Base-by-base conservation (phyloP, 2,797 vertebrate genomes). In the Crocidura indochinensis region DNA sequence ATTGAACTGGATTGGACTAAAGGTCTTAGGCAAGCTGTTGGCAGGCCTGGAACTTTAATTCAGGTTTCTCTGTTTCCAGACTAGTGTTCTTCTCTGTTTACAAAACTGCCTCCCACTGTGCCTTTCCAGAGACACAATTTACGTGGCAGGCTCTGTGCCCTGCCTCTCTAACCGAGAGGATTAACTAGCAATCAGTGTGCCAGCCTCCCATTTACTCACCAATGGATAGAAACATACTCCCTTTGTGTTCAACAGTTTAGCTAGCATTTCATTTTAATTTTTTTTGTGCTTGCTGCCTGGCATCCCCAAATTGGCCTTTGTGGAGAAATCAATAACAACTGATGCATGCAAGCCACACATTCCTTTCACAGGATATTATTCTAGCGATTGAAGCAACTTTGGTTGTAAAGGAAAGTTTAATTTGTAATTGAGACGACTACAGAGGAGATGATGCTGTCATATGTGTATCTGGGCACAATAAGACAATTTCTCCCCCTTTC, bases 251-350 rank as follows among this genome's bases (percentile, higher is more conserved):
- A 73, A 69, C 73, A 74, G 71, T 95, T 96, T 89, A 95, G 93
- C 91, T 92, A 94, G 75, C 73, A 87, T 97, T 96, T 97, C 88
- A 44, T 87, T 95, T 94, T 92, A 96, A 96, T 94, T 97, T 97
- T 95, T 60, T 92, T 95, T 95, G 78, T 62, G 93, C 87, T 90
- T 12, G 14, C 79, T 92, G 53, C 95, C 96, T 96, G 91, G 90
- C 60, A 12, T 95, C 84, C 91, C 74, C 92, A 97, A 95, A 97
- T 96, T 97, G 97, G 96, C 94, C 95, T 97, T 96, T 96, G 94
- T 94, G 77, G 90, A 88, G 75, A 96, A 97, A 98, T 98, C 69
- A 6, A 96, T 98, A 96, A 91, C 92, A 97, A 96, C 82, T 97
- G 97, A 94, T 94, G 97, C 94, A 90, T 95, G 90, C 94, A 86